Evolutionary conservation across 1,140 invertebrate genomes (phyloP).

Genomic region (Sarcophaga bullata): DNA sequence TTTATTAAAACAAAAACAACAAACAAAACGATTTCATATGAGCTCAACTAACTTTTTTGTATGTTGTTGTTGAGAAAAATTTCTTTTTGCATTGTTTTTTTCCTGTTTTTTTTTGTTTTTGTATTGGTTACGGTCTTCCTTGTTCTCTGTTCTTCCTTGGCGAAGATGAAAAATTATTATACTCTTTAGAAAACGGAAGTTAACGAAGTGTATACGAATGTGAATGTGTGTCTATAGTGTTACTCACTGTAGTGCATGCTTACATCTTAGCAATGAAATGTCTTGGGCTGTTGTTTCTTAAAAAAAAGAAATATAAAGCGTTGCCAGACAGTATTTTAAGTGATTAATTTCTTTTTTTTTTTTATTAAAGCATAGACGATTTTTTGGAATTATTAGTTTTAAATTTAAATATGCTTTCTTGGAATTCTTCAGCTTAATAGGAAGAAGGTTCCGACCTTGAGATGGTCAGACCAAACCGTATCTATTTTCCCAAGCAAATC

Average conservation of each 20-base stretch:
- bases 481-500: no score
- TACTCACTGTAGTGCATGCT: not conserved
- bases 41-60: not conserved
- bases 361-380: no score
- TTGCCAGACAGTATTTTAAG: not conserved
- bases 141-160: not conserved
- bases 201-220: not conserved
- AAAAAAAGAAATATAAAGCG: not conserved
- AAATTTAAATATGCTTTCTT: no score
- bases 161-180: constrained; percentile 13
- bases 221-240: not conserved
- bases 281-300: not conserved
- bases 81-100: not conserved
- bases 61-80: not conserved
- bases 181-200: constrained; percentile 21
- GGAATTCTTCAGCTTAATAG: no score
- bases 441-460: no score
- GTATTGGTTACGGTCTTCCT: not conserved
- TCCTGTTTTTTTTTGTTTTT: not conserved
- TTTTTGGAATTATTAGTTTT: no score
- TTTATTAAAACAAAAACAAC: not conserved
- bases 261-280: not conserved
- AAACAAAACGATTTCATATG: not conserved
- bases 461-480: no score
- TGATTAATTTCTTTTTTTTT: no score